Evolutionary conservation across 92 coral and sea anemone genomes (phyloP), one percentile per base, ranked within the genome.

Genomic region (Anthopleura xanthogrammica): DNA sequence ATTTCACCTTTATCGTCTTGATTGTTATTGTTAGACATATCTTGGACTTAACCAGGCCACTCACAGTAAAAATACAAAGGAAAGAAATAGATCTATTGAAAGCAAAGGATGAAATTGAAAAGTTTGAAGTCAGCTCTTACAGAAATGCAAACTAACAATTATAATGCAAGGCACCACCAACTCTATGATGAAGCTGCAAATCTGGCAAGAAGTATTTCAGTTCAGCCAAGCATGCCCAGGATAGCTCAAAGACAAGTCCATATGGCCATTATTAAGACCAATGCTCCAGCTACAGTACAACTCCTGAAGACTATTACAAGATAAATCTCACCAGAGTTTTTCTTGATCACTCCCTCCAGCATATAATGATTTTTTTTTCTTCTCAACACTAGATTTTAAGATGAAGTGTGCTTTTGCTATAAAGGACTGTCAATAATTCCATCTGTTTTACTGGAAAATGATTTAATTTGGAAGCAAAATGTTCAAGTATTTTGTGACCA

Each of bases 1-100:
- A 14, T 52, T 52, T 52, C 13, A 9, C 57, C 57, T 52, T 52
- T 14, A 52, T 52, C 13, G 57, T 52, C 57, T 52, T 9, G 11
- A 52, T 52, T 52, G 89, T 80, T 75, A 83, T 88, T 70, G 92
- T 80, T 71, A 72, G 81, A 74, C 76, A 88, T 62, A 88, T 85
- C 50, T 52, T 85, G 23, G 91, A 68, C 77, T 80, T 86, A 42
- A 88, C 91, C 55, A 88, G 89, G 77, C 91, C 91, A 41, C 64
- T 85, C 52, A 88, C 89, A 42, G 77, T 85, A 39, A 88, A 81
- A 85, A 86, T 80, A 23, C 91, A 88, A 76, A 85, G 79, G 82
- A 88, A 81, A 75, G 91, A 87, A 85, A 85, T 88, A 42, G 91
- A 88, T 76, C 89, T 88, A 73, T 72, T 88, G 81, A 88, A 88